Conservation (phyloP, 2,888 invertebrate genomes). For the Theristus sp. region DNA sequence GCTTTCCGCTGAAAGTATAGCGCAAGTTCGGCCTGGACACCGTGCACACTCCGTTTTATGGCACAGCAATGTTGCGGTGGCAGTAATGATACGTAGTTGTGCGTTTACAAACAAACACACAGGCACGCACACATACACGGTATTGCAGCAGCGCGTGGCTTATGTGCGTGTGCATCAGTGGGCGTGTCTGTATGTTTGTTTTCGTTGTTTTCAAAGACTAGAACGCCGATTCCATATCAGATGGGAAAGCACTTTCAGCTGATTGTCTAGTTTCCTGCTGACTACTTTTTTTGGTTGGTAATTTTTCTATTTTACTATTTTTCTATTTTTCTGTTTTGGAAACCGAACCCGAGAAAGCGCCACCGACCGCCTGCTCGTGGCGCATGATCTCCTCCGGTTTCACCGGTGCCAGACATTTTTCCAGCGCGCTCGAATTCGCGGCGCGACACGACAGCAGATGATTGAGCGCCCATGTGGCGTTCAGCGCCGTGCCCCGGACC, state of each 20-base stretch:
- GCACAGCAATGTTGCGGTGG: too few relatives aligned
- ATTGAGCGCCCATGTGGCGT: constrained; percentile 26
- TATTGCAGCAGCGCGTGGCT: too few relatives aligned
- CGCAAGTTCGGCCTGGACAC: background rate
- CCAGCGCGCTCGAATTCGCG: constrained; percentile 23
- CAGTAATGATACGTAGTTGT: too few relatives aligned
- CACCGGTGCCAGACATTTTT: constrained; percentile 23
- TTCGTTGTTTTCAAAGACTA: too few relatives aligned
- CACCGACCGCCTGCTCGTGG: too few relatives aligned
- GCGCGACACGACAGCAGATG: constrained; percentile 16
- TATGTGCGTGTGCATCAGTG: background rate
- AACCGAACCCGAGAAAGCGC: too few relatives aligned
- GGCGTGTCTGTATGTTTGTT: background rate
- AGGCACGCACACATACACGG: too few relatives aligned
- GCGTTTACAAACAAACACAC: too few relatives aligned
- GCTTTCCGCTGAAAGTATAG: constrained; percentile 4
- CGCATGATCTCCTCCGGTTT: constrained; percentile 22
- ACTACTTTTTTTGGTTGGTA: background rate
- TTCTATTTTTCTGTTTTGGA: background rate
- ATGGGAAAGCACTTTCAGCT: background rate
- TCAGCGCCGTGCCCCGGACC: constrained; percentile 24
- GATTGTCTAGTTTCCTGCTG: background rate
- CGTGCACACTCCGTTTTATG: too few relatives aligned
- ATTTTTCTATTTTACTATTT: background rate
- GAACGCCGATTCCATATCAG: too few relatives aligned